Percentiles rank a stretch among this genome's conserved stretches.
Evolutionary conservation across 2,888 invertebrate genomes (phyloP).

Genomic region (Argynnis bischoffii): DNA sequence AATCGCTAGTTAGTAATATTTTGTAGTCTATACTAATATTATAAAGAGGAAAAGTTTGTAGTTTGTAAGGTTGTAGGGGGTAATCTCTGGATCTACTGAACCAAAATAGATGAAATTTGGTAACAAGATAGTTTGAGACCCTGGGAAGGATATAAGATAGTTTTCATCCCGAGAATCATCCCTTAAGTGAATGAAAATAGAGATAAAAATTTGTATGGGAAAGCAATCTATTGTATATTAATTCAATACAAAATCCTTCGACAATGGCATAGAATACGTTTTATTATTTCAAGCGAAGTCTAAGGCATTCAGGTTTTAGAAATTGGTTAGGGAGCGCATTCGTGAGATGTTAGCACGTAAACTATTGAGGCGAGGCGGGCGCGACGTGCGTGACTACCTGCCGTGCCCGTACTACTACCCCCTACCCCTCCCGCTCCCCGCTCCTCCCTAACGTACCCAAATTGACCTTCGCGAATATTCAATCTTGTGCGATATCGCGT

Average conservation of each 20-base stretch:
- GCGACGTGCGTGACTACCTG: constrained; percentile 15
- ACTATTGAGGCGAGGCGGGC: constrained; percentile 30
- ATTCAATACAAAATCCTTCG: background rate
- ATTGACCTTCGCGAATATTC: constrained; percentile 9
- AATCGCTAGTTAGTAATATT: no score
- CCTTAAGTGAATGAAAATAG: no score
- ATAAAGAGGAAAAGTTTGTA: no score
- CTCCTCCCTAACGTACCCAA: background rate
- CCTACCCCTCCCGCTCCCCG: background rate
- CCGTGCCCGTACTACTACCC: background rate
- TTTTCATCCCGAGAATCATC: no score
- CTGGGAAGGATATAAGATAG: no score
- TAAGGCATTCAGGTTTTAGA: background rate
- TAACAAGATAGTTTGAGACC: no score
- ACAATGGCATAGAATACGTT: background rate
- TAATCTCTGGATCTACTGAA: no score
- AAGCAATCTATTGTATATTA: no score
- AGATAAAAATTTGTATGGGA: no score
- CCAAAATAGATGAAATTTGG: no score
- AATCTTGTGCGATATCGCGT: constrained; percentile 4
- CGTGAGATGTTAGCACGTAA: constrained; percentile 35
- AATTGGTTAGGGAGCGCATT: constrained; percentile 9
- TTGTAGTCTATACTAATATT: no score
- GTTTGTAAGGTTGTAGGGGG: no score
- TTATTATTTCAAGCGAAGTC: constrained; percentile 3